Conservation (phyloP, 2,797 vertebrate genomes). For the Pelochelys cantorii region DNA sequence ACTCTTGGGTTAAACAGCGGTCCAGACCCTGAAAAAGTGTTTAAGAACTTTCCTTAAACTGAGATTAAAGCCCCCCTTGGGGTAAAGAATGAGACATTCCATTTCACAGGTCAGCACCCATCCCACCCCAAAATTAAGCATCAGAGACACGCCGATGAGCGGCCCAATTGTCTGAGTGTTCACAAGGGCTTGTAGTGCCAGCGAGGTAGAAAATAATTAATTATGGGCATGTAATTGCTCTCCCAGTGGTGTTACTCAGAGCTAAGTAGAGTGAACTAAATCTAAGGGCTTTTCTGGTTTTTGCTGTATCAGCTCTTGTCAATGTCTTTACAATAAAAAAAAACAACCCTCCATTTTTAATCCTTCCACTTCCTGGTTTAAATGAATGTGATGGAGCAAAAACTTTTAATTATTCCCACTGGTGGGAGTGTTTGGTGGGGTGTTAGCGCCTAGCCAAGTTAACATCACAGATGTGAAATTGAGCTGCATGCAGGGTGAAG, state of each 20-base stretch:
- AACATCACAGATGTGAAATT: accelerated
- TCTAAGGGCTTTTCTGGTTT: accelerated
- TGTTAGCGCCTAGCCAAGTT: background rate
- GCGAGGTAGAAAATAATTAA: background rate
- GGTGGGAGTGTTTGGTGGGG: background rate
- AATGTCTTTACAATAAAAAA: background rate
- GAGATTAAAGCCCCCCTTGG: background rate
- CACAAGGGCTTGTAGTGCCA: background rate
- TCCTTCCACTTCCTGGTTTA: background rate
- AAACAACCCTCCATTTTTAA: background rate
- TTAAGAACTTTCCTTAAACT: background rate
- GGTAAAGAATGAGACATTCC: background rate
- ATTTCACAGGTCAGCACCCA: background rate
- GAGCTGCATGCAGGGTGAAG: background rate
- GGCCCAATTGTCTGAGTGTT: background rate
- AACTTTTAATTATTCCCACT: background rate
- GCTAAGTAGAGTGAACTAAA: conserved; percentile 20
- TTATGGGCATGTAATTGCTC: background rate
- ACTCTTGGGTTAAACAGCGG: background rate
- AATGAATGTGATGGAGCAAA: accelerated
- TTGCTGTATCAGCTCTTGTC: background rate
- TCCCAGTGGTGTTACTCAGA: background rate
- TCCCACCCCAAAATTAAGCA: background rate
- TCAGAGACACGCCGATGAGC: background rate
- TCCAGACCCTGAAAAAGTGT: background rate